Percentiles rank a stretch among this genome's conserved stretches.
phyloP scores from a whole-genome alignment of 2,113 vertebrate genomes.

The Tachysurus fulvidraco region DNA sequence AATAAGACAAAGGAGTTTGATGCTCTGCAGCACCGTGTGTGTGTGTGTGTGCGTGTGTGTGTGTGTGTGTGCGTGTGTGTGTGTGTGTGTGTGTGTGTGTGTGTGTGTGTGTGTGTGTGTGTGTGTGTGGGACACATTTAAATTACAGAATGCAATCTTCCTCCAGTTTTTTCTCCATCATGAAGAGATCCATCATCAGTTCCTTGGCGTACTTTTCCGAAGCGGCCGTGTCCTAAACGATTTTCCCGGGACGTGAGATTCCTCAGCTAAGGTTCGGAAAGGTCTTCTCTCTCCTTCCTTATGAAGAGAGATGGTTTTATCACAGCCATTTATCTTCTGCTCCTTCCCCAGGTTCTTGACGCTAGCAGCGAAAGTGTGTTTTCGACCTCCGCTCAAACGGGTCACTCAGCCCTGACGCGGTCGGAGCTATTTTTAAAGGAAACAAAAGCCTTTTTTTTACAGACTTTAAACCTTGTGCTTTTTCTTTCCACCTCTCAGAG shows the following conservation, averaged over 20 bases:
- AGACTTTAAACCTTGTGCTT: background rate
- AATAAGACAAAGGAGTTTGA: background rate
- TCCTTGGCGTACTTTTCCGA: conserved; percentile 21
- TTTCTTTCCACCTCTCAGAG: background rate
- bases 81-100: too few relatives aligned
- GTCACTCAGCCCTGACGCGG: conserved; percentile 41
- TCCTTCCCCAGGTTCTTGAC: conserved; percentile 33
- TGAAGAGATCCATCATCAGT: conserved; percentile 44
- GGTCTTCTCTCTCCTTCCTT: conserved; percentile 41
- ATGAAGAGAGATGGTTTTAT: conserved; percentile 53
- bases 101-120: background rate
- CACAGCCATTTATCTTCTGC: conserved; percentile 51
- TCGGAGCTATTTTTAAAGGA: conserved; percentile 39
- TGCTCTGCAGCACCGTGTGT: background rate
- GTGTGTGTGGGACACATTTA: background rate
- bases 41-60: background rate
- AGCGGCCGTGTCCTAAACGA: conserved; percentile 7
- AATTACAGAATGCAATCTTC: background rate
- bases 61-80: background rate
- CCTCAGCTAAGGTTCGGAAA: conserved; percentile 39
- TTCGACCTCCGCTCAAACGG: conserved; percentile 46
- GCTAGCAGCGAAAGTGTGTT: conserved; percentile 36
- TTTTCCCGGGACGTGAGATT: conserved; percentile 42
- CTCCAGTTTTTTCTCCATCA: background rate
- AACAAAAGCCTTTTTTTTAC: conserved; percentile 37